phyloP scores from a whole-genome alignment of 2,113 vertebrate species.

The Dipodomys ordii region DNA sequence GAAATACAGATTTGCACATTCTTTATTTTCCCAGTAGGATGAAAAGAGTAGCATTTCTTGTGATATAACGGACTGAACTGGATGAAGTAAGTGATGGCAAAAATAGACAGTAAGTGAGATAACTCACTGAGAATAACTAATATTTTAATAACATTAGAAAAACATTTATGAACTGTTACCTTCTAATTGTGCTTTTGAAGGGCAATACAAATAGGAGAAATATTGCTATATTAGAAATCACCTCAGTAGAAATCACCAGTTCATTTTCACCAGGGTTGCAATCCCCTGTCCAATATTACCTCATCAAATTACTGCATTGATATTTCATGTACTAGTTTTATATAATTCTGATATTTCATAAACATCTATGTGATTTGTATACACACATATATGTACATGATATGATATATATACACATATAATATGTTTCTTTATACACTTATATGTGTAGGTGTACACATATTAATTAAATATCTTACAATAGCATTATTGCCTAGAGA shows the following conservation, averaged over 20 bases:
- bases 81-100: neutral
- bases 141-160: slow-evolving; percentile 19
- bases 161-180: neutral
- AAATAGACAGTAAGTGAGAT: neutral
- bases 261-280: neutral
- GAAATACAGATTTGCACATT: neutral
- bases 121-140: neutral
- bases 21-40: neutral
- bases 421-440: no score
- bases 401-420: no score
- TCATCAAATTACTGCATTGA: neutral
- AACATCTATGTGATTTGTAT: neutral
- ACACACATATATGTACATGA: no score
- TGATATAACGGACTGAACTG: neutral
- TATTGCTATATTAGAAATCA: neutral
- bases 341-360: slow-evolving; percentile 8
- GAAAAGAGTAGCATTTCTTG: neutral
- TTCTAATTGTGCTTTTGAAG: neutral
- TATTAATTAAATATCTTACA: slow-evolving; percentile 45
- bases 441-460: neutral
- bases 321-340: slow-evolving; percentile 21
- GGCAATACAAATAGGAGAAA: neutral
- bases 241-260: neutral
- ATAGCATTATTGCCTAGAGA: neutral
- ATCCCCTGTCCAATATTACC: neutral